These are phyloP conservation scores for Eupithecia subumbrata DNA, from an alignment of 2,888 invertebrate genomes.

Conservation along the genomic window DNA sequence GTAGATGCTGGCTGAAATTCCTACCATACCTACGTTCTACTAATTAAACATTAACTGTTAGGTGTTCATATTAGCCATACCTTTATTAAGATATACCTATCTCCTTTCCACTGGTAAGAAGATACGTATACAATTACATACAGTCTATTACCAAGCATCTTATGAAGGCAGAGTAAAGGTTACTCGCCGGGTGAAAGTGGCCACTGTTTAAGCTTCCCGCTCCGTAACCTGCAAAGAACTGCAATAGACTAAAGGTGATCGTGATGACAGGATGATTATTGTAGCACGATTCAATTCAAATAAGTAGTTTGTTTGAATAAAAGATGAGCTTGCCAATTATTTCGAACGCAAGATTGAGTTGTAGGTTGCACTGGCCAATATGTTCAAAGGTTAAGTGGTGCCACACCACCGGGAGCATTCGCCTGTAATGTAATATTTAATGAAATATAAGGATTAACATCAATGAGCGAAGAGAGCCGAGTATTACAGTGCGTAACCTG, in stretches of 20 bases:
- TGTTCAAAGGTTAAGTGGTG: neutral
- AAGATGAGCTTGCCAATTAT: slow-evolving; percentile 19
- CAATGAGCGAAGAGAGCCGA: neutral
- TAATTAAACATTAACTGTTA: neutral
- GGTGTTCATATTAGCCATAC: neutral
- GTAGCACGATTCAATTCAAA: slow-evolving; percentile 43
- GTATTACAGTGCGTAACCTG: neutral
- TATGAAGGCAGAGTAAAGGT: slow-evolving; percentile 33
- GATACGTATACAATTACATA: neutral
- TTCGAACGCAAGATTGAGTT: slow-evolving; percentile 10
- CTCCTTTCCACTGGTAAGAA: neutral
- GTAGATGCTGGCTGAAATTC: neutral
- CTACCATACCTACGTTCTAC: neutral
- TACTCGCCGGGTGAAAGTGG: slow-evolving; percentile 67
- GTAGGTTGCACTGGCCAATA: neutral
- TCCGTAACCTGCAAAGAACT: slow-evolving; percentile 52
- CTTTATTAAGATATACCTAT: neutral
- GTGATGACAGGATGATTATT: slow-evolving; percentile 36
- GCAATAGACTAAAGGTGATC: slow-evolving; percentile 48
- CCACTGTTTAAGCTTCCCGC: slow-evolving; percentile 69
- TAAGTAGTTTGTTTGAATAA: slow-evolving; percentile 31
- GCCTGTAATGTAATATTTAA: neutral
- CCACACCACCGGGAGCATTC: neutral
- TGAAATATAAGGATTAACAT: neutral
- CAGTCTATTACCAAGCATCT: slow-evolving; percentile 9